phyloP scores from a whole-genome alignment of 1,140 invertebrate genomes.

The Xylocopa sonorina region DNA sequence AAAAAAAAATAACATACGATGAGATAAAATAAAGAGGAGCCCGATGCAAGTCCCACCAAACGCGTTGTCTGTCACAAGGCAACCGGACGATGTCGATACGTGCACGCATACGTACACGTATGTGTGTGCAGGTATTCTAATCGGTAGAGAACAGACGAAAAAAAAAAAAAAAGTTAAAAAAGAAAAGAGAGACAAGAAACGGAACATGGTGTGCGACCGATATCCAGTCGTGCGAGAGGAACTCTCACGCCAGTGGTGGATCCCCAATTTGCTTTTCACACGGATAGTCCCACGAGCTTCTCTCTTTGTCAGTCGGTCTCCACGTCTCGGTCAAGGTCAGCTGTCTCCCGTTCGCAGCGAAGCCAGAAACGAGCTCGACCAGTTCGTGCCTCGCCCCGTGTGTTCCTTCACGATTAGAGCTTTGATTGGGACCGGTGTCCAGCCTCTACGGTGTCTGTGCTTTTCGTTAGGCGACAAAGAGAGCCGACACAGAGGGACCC shows the following conservation, averaged over 20 bases:
- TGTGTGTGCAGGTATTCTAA: background rate
- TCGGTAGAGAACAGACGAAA: background rate
- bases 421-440: background rate
- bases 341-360: background rate
- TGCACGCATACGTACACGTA: background rate
- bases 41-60: background rate
- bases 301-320: background rate
- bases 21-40: slow-evolving; percentile 5
- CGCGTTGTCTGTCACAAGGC: background rate
- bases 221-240: background rate
- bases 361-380: background rate
- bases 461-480: background rate
- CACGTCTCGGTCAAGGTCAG: background rate
- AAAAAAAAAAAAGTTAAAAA: background rate
- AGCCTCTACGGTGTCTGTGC: background rate
- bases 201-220: background rate
- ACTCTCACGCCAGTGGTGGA: slow-evolving; percentile 1
- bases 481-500: background rate
- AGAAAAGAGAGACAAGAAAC: background rate
- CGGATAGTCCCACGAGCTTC: slow-evolving; percentile 12
- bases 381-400: background rate
- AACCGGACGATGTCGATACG: background rate
- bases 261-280: background rate
- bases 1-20: background rate
- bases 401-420: background rate